phyloP scores from a whole-genome alignment of 2,797 vertebrate genomes.

The Poeciliopsis presidionis region DNA sequence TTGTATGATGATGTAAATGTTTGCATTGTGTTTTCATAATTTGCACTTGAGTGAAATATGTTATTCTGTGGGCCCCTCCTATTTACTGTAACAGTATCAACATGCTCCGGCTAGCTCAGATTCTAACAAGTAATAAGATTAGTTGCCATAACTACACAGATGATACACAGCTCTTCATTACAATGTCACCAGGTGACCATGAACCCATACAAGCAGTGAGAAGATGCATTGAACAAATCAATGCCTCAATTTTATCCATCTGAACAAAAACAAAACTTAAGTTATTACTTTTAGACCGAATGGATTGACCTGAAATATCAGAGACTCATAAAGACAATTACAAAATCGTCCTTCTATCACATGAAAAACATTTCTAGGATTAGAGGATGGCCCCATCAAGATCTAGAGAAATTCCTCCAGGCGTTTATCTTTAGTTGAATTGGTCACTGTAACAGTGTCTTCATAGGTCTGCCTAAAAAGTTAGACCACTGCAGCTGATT shows the following conservation, averaged over 20 bases:
- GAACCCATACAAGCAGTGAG: background rate
- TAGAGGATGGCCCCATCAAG: background rate
- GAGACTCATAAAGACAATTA: background rate
- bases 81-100: background rate
- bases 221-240: background rate
- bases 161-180: background rate
- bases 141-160: background rate
- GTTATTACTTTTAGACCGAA: background rate
- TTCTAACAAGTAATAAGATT: background rate
- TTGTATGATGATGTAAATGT: constrained; percentile 9
- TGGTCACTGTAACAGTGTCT: background rate
- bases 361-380: background rate
- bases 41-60: constrained; percentile 26
- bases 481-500: background rate
- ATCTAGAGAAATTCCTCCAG: background rate
- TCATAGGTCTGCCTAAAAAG: too few species aligned
- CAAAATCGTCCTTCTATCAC: background rate
- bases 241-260: background rate
- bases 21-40: constrained; percentile 20
- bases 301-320: background rate
- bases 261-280: background rate
- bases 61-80: background rate
- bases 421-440: background rate
- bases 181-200: background rate
- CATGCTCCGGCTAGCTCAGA: background rate